Conservation (phyloP, 2,888 invertebrate species). For the Platycnemis pennipes region DNA sequence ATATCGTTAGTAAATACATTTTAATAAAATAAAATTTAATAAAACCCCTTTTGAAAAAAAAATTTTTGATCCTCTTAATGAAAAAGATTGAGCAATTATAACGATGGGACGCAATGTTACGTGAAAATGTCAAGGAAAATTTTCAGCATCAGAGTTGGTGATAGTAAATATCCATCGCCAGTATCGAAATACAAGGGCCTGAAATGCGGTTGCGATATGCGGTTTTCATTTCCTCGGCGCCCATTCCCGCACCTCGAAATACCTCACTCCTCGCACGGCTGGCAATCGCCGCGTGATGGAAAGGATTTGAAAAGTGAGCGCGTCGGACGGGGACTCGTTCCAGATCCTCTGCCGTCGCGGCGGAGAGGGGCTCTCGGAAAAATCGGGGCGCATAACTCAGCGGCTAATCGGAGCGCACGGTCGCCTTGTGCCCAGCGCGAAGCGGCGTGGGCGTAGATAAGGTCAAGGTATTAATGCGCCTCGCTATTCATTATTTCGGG, state of each 20-base stretch:
- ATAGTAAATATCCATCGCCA: no score
- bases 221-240: no score
- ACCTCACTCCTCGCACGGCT: background rate
- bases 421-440: conserved; percentile 42
- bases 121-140: no score
- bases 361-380: background rate
- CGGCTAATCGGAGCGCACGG: conserved; percentile 49
- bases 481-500: conserved; percentile 62
- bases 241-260: background rate
- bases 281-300: background rate
- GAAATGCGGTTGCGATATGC: no score
- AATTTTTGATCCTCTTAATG: no score
- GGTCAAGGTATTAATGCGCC: conserved; percentile 62
- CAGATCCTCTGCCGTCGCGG: background rate
- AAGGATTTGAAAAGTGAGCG: background rate
- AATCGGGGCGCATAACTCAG: conserved; percentile 46
- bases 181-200: no score
- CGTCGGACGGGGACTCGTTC: background rate
- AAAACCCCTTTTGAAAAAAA: no score
- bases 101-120: no score
- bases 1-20: no score
- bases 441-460: conserved; percentile 41
- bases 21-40: no score
- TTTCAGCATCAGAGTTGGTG: no score
- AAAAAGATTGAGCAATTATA: no score